These are phyloP conservation scores for Entomyzon cyanotis DNA, from an alignment of 2,113 vertebrate species.

Conservation along the genomic window DNA sequence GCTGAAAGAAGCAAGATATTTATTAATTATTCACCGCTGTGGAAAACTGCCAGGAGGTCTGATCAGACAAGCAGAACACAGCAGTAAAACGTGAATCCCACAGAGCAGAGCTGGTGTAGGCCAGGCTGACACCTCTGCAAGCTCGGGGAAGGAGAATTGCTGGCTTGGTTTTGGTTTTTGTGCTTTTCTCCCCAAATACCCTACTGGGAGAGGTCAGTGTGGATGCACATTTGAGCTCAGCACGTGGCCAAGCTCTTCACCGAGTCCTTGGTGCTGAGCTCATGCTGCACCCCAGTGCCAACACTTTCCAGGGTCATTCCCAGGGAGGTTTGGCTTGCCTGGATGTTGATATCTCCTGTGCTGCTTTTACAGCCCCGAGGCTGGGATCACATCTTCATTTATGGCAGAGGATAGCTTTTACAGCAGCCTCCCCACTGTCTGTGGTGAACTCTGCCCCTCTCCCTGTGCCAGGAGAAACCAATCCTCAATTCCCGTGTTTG, in stretches of 20 bases:
- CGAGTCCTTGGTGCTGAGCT: neutral
- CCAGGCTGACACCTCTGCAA: neutral
- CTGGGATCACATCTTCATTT: neutral
- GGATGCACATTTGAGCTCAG: neutral
- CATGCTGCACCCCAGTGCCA: accelerated
- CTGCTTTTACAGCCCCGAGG: neutral
- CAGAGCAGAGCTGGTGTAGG: neutral
- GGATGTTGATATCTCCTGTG: neutral
- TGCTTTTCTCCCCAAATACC: neutral
- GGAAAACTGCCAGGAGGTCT: neutral
- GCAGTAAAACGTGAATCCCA: neutral
- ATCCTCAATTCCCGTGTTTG: neutral
- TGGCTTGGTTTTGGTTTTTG: neutral
- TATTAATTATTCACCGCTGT: neutral
- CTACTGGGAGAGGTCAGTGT: neutral
- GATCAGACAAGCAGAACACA: neutral
- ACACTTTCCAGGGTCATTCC: neutral
- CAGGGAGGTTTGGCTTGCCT: neutral
- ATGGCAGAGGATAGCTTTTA: neutral
- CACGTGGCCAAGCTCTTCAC: neutral
- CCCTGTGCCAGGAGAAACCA: accelerated
- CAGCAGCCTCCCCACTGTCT: neutral
- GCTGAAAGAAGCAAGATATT: neutral
- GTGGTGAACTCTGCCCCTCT: neutral
- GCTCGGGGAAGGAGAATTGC: neutral